Conservation (phyloP, 2,113 vertebrate species). For the Xenus cinereus region DNA sequence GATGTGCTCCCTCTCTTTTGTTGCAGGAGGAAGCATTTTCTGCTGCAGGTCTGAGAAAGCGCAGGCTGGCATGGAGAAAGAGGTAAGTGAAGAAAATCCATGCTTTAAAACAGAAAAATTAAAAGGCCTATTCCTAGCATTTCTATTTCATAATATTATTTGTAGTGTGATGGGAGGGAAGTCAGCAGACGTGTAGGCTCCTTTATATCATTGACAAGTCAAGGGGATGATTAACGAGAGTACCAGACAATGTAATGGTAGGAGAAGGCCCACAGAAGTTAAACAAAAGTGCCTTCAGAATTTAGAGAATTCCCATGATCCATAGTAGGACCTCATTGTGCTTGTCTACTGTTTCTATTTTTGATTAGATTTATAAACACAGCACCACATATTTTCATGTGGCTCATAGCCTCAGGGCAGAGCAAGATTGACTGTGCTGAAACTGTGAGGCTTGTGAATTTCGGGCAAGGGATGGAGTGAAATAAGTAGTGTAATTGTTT, state of each 20-base stretch:
- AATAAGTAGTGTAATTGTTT: conserved; percentile 85
- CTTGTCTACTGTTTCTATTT: conserved; percentile 85
- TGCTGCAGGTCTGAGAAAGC: conserved; percentile 28
- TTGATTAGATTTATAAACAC: conserved; percentile 85
- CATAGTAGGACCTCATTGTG: conserved; percentile 83
- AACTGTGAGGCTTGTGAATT: conserved; percentile 79
- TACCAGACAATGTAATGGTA: conserved; percentile 73
- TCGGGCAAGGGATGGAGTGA: conserved; percentile 73
- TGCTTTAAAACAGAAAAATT: conserved; percentile 2
- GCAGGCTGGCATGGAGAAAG: conserved; percentile 54
- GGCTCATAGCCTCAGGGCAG: conserved; percentile 74
- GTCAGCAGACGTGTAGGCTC: conserved; percentile 79
- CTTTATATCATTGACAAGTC: conserved; percentile 75
- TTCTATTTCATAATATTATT: conserved; percentile 68
- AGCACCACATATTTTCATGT: conserved; percentile 84
- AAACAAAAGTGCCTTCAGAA: conserved; percentile 94
- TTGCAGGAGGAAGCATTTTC: conserved; percentile 35
- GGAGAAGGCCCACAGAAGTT: conserved; percentile 79
- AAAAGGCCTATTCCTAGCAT: conserved; percentile 37
- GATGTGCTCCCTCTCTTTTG: not conserved
- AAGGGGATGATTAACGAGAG: conserved; percentile 82
- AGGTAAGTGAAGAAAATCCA: conserved; percentile 57
- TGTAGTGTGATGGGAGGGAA: conserved; percentile 66
- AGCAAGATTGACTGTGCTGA: conserved; percentile 72
- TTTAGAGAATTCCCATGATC: conserved; percentile 90